These are phyloP conservation scores for Coleophora flavipennella DNA, from an alignment of 2,888 invertebrate genomes.

Conservation along the genomic window DNA sequence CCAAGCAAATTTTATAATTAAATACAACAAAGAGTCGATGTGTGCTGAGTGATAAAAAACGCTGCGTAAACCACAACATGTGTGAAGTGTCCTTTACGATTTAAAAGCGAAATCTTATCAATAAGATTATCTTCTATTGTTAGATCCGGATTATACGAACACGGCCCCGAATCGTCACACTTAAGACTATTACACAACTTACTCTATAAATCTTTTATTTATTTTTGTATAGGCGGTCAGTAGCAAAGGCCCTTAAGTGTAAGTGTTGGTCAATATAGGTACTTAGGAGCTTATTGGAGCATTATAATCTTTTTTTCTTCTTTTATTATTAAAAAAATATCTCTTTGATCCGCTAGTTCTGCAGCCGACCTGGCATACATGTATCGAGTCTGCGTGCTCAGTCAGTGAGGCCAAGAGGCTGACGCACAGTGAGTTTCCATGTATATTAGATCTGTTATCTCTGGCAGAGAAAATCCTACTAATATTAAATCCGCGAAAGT, in stretches of 20 bases:
- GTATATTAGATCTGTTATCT: too few relatives aligned
- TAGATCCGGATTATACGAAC: constrained; percentile 8
- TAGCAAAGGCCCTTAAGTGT: constrained; percentile 1
- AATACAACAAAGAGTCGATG: background rate
- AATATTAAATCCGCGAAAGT: too few relatives aligned
- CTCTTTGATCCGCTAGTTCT: too few relatives aligned
- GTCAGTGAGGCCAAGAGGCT: too few relatives aligned
- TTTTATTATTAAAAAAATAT: background rate
- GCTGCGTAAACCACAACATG: background rate
- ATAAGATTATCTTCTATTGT: constrained; percentile 7
- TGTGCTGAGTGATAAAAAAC: background rate
- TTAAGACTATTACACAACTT: constrained; percentile 10
- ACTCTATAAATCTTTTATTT: background rate
- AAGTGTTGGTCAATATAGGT: background rate
- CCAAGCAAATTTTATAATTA: background rate
- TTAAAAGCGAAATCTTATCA: constrained; percentile 5
- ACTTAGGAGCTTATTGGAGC: constrained; percentile 1
- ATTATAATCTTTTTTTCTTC: constrained; percentile 1
- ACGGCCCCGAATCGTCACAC: constrained; percentile 14
- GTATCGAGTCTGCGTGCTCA: too few relatives aligned
- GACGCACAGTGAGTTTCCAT: too few relatives aligned
- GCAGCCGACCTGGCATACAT: too few relatives aligned
- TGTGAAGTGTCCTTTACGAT: background rate
- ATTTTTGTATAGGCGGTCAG: constrained; percentile 8
- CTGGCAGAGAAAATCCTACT: too few relatives aligned